These are phyloP conservation scores for Sebastes itinus DNA, from an alignment of 2,797 vertebrate species.

Conservation along the genomic window DNA sequence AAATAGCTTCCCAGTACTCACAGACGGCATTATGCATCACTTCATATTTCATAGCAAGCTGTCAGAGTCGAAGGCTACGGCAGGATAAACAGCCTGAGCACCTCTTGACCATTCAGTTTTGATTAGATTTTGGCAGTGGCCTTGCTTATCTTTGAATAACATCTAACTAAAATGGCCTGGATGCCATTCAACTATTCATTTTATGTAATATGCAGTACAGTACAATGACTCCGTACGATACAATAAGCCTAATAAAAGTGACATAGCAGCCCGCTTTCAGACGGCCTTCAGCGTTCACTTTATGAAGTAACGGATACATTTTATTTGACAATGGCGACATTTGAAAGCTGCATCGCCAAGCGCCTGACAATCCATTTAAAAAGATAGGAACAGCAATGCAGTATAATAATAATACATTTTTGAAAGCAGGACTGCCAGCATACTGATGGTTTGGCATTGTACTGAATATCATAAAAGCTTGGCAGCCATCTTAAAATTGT, in stretches of 20 bases:
- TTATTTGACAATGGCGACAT: neutral
- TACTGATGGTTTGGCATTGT: neutral
- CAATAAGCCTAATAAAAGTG: neutral
- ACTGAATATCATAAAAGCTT: neutral
- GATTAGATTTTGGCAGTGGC: neutral
- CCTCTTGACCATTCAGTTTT: neutral
- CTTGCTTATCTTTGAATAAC: conserved; percentile 1
- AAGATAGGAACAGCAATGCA: neutral
- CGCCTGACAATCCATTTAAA: neutral
- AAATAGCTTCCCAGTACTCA: neutral
- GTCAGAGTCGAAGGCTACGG: neutral
- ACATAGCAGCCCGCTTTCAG: neutral
- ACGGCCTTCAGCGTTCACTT: neutral
- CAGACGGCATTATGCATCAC: neutral
- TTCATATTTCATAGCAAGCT: conserved; percentile 10
- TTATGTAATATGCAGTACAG: neutral
- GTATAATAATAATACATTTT: neutral
- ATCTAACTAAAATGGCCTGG: neutral
- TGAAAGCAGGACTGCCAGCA: neutral
- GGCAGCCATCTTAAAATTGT: neutral
- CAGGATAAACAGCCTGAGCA: neutral
- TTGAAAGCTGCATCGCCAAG: neutral
- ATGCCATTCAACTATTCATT: neutral
- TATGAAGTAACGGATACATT: neutral
- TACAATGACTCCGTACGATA: neutral